Base-by-base conservation (phyloP, 2,888 invertebrate species). In the Tiliacea aurago region DNA sequence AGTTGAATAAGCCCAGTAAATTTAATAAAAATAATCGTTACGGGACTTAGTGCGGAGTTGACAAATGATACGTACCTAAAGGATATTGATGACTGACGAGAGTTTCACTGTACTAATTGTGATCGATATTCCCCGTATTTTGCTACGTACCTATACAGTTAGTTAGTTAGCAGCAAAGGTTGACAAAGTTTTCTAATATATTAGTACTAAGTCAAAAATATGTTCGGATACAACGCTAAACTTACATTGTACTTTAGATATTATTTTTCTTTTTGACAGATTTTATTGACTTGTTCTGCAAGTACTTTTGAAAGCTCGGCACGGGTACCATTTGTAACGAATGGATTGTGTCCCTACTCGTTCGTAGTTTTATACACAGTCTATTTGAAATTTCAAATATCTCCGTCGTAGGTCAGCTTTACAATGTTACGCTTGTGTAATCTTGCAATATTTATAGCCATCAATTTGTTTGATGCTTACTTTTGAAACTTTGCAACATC, bases 11-110 rank as follows among this genome's bases (percentile, higher is more conserved):
- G 90, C 91, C 86, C 76, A 87, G 89, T 88, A 91, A 93, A 95
- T 94, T 94, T 91, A 94, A 95, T 94, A 93, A 94, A 94, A 93
- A 94, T 89, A 92, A 86, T 85, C 85, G 76, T 70, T 85, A 81
- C 77, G 81, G 77, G 59, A 77, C 64, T 77, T 79, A 68, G 80
- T 76, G 82, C 67, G 58, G 66, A 61, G 66, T 63, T 75, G 84
- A 86, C 64, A 75, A 78, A 86, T 73, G 64, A 66, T 61, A 66
- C 45, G 33, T 66, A 74, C 55, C 41, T 80, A 74, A 53, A 56
- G 72, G 73, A 68, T 74, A 81, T 73, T 80, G 77, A 80, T 80
- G 67, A 70, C 64, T 61, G 53, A 73, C 45, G 55, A 53, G 73
- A 72, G 56, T 43, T 77, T 53, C 64, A 62, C 37, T 18, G 41